Evolutionary conservation across 2,113 vertebrate species (phyloP).

Genomic region (Calidris pygmaea): DNA sequence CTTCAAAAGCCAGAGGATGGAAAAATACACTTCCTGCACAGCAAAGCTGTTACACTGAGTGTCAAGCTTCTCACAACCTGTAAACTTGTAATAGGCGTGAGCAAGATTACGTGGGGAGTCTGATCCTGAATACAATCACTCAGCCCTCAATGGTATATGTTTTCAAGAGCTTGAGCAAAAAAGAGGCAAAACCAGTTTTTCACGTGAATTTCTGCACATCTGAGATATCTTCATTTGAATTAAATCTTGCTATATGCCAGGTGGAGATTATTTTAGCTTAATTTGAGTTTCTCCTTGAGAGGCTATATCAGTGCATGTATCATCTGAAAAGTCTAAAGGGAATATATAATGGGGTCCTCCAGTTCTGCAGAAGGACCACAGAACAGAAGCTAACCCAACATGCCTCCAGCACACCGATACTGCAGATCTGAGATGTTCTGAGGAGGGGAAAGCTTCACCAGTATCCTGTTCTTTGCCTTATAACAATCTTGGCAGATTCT

Average conservation of each 20-base stretch:
- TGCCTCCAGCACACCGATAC: background rate
- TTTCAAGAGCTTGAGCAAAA: background rate
- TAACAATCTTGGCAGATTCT: background rate
- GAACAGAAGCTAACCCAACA: background rate
- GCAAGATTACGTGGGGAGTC: background rate
- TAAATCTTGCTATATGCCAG: background rate
- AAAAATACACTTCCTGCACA: background rate
- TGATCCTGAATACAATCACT: background rate
- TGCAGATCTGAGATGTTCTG: background rate
- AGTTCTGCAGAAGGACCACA: background rate
- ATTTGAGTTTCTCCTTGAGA: background rate
- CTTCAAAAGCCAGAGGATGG: background rate
- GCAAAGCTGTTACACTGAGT: background rate
- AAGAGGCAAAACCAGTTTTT: background rate
- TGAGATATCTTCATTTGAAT: background rate
- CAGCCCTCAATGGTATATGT: background rate
- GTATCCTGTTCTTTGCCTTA: background rate
- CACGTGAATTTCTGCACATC: background rate
- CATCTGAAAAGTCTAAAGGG: background rate
- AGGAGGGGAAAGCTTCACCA: background rate
- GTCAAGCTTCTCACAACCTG: background rate
- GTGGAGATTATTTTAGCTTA: background rate
- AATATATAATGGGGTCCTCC: background rate
- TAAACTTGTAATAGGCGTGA: background rate
- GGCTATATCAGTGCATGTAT: rapidly evolving